These are phyloP conservation scores for Lycophotia porphyrea DNA, from an alignment of 2,888 invertebrate genomes.

Conservation along the genomic window DNA sequence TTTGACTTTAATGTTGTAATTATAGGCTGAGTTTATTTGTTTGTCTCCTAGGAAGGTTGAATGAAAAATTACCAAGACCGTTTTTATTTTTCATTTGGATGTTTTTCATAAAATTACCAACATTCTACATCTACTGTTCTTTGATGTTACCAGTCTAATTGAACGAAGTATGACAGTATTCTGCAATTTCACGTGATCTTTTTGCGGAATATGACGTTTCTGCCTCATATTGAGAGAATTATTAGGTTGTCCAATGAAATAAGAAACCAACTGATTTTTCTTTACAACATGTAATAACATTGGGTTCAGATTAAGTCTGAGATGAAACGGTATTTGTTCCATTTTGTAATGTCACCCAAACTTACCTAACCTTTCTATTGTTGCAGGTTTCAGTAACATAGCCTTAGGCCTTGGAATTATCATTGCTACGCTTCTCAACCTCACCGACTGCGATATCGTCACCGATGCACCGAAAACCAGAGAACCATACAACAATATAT, in stretches of 20 bases:
- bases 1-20: neutral
- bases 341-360: neutral
- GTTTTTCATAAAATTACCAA: neutral
- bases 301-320: neutral
- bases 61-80: neutral
- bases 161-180: neutral
- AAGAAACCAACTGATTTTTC: neutral
- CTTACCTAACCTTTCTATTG: conserved; percentile 65
- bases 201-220: neutral
- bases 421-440: conserved; percentile 72
- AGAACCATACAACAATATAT: conserved; percentile 62
- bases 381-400: conserved; percentile 81
- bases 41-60: neutral
- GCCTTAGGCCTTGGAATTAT: conserved; percentile 77
- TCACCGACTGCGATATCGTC: conserved; percentile 82
- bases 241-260: neutral
- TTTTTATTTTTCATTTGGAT: neutral
- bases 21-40: neutral
- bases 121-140: too few relatives aligned
- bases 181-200: neutral
- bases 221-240: neutral
- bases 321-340: neutral
- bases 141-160: neutral
- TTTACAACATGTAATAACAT: neutral
- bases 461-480: conserved; percentile 70